Percentiles rank a stretch among this genome's conserved stretches.
Conservation (phyloP, 2,113 vertebrate genomes). For the Hemiscyllium ocellatum region DNA sequence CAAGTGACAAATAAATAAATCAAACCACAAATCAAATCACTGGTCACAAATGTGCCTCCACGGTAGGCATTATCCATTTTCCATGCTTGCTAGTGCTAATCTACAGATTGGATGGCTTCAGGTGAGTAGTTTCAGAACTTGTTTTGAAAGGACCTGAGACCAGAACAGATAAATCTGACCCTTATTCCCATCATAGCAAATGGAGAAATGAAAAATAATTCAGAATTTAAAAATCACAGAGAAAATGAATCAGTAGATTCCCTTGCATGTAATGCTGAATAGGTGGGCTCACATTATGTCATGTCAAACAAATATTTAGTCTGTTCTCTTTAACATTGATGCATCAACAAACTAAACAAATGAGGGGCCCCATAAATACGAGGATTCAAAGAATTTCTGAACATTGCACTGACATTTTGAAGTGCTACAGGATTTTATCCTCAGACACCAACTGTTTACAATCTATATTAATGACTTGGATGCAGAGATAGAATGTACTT, state of each 20-base stretch:
- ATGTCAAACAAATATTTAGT: background rate
- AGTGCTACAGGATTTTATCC: too few species aligned
- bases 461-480: too few species aligned
- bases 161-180: background rate
- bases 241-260: background rate
- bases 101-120: background rate
- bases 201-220: background rate
- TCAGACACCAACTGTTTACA: too few species aligned
- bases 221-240: background rate
- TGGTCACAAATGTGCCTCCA: background rate
- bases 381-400: background rate
- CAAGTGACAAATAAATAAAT: too few species aligned
- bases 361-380: background rate
- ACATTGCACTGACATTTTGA: background rate
- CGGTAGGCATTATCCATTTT: background rate
- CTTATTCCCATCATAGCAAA: background rate
- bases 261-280: background rate
- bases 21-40: too few species aligned
- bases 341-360: background rate
- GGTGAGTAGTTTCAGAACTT: background rate
- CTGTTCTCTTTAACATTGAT: background rate
- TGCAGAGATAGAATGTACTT: too few species aligned
- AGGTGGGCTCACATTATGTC: background rate
- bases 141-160: background rate
- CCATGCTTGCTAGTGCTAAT: background rate